These are phyloP conservation scores for Xestia c-nigrum DNA, from an alignment of 2,888 invertebrate species.

Conservation along the genomic window DNA sequence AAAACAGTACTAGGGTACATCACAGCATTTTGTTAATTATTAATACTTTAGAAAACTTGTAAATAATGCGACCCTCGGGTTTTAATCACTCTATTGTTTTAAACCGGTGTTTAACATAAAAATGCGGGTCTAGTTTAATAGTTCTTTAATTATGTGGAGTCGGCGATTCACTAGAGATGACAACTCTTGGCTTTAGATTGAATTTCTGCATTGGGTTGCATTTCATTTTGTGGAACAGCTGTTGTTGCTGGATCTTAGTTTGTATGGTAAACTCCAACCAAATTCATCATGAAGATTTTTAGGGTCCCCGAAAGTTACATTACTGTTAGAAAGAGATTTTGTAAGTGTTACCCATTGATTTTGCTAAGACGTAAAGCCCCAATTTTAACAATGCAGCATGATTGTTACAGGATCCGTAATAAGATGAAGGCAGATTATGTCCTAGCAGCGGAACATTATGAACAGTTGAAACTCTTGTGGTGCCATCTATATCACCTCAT, in stretches of 20 bases:
- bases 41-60: slow-evolving; percentile 17
- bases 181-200: background rate
- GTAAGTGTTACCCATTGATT: background rate
- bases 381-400: background rate
- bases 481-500: background rate
- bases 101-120: background rate
- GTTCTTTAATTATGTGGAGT: background rate
- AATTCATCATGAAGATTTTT: background rate
- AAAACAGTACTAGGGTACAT: background rate
- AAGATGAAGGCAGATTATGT: too few relatives aligned
- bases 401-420: too few relatives aligned
- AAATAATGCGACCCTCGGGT: slow-evolving; percentile 20
- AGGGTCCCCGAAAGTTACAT: background rate
- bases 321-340: background rate
- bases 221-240: background rate
- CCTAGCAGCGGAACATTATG: background rate
- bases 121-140: background rate
- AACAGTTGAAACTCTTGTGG: background rate
- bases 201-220: background rate
- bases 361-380: background rate
- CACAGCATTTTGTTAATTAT: background rate
- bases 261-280: too few relatives aligned
- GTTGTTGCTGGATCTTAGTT: background rate
- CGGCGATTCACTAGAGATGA: background rate
- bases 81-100: slow-evolving; percentile 28